A percentile compares a stretch with the other conserved stretches of the same genome.
These are phyloP conservation scores for Henicopernis longicauda DNA, from an alignment of 2,113 vertebrate species.

Conservation along the genomic window DNA sequence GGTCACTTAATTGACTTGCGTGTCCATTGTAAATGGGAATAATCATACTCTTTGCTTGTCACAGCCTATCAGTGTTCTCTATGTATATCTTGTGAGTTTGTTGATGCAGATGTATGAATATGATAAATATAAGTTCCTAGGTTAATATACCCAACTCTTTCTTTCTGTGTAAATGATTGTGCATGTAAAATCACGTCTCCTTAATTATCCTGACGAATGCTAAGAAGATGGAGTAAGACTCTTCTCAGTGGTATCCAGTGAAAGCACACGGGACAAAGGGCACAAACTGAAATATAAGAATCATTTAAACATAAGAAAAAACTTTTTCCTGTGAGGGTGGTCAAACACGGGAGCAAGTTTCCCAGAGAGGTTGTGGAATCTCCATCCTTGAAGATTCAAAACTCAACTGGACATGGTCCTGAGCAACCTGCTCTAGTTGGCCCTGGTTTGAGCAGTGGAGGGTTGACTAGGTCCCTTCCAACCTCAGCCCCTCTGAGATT, in stretches of 20 bases:
- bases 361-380: too few relatives aligned
- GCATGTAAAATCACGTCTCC: background rate
- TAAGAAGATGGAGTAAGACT: background rate
- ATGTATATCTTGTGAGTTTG: background rate
- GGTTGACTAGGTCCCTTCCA: background rate
- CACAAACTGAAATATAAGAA: background rate
- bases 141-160: background rate
- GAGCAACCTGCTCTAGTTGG: background rate
- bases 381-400: background rate
- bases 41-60: background rate
- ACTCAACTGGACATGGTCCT: background rate
- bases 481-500: background rate
- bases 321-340: fast-evolving
- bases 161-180: background rate
- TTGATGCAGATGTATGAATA: background rate
- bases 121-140: background rate
- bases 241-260: background rate
- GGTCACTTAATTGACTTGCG: background rate
- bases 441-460: background rate
- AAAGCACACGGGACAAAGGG: background rate
- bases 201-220: background rate
- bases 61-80: background rate
- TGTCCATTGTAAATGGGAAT: background rate
- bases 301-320: background rate
- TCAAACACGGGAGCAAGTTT: background rate